Evolutionary conservation across 1,140 invertebrate species (phyloP).

Genomic region (Littorina saxatilis): DNA sequence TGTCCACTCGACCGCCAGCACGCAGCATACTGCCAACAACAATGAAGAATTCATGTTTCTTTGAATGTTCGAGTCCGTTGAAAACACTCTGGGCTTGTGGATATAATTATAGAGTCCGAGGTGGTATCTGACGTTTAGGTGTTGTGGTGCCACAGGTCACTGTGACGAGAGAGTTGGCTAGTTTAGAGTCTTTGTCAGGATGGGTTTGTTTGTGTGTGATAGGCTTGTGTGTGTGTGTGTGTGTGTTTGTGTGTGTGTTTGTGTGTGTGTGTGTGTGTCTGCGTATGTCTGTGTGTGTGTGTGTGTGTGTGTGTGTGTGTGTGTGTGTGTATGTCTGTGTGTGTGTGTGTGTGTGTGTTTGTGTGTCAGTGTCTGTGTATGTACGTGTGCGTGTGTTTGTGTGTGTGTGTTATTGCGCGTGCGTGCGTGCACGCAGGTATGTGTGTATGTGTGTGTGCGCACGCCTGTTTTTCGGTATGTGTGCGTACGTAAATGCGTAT

Average conservation of each 20-base stretch:
- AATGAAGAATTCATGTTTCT: too few relatives aligned
- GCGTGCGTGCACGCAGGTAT: background rate
- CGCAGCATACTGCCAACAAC: background rate
- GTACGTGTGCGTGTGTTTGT: background rate
- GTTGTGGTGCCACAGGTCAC: too few relatives aligned
- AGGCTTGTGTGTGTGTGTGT: conserved; percentile 21
- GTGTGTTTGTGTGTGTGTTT: background rate
- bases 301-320: conserved; percentile 29
- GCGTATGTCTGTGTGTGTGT: background rate
- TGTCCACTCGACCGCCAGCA: background rate
- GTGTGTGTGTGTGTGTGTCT: background rate
- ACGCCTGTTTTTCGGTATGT: background rate
- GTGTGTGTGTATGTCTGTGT: conserved; percentile 1
- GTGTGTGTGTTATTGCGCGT: too few relatives aligned
- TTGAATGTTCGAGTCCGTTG: too few relatives aligned
- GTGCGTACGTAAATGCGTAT: conserved; percentile 3
- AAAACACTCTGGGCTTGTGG: too few relatives aligned
- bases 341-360: background rate
- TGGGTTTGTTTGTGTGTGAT: background rate
- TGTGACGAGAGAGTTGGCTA: too few relatives aligned
- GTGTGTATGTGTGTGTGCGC: conserved; percentile 11
- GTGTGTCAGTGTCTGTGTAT: conserved; percentile 16
- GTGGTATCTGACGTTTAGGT: too few relatives aligned
- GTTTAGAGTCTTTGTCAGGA: too few relatives aligned
- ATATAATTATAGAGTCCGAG: too few relatives aligned